Evolutionary conservation across 2,797 vertebrate genomes (phyloP), one percentile per base, ranked within the genome.

Genomic region (Hippopotamyrus pictus): DNA sequence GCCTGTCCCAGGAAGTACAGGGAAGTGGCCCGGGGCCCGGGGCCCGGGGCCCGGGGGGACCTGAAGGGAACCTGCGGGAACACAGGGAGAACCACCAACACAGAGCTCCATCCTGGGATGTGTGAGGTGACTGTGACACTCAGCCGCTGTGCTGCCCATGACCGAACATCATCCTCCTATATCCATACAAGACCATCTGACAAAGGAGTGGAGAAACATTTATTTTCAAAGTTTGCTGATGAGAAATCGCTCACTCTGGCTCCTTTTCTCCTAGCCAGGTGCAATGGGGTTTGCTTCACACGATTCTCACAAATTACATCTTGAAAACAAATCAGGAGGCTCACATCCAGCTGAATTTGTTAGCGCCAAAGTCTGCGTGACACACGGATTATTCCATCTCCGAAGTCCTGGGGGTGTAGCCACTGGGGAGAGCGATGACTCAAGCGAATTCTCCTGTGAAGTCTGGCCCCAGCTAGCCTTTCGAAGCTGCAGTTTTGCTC

Each of bases 251-350:
- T 76, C 3, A 3, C 82, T 48, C 82, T 84, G 73, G 41, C n/a
- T 50, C 8, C n/a, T 12, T 22, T 50, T 14, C 41, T 50, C n/a
- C n/a, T 50, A 25, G n/a, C 44, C 19, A 83, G 41, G 19, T 84
- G 82, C n/a, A 48, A 17, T 25, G 82, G 46, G n/a, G 9, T 22
- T 82, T 22, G 41, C 8, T 50, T 84, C 9, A 22, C 46, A 84
- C n/a, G 19, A 84, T 11, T 46, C 19, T 84, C 82, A 25, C 46
- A 84, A 84, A 84, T 50, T 84, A 48, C 82, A 84, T 48, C 46
- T 46, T 84, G 82, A 84, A 84, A 84, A 84, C 46, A 84, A 84
- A 84, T 84, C 44, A 25, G 44, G 12, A 25, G 82, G 82, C 44
- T 84, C 46, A 19, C 46, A 25, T 48, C 82, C 82, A 84, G 46